Evolutionary conservation across 2,888 invertebrate genomes (phyloP).

Genomic region (Drosophila nr. perissopoda): DNA sequence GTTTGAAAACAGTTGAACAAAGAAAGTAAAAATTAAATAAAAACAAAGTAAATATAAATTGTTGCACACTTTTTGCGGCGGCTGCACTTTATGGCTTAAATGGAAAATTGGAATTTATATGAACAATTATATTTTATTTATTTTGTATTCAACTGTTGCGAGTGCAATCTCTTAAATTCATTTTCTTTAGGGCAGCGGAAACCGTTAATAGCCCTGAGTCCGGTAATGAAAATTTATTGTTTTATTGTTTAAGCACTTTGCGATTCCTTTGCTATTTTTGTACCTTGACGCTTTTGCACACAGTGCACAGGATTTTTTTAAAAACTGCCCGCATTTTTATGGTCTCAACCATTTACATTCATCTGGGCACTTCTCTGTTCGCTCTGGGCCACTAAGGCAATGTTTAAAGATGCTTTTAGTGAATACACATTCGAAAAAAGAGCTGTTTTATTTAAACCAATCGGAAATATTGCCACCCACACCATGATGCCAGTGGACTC

Average conservation of each 20-base stretch:
- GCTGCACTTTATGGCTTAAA: conserved; percentile 65
- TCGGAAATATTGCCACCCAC: not conserved
- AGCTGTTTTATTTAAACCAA: not conserved
- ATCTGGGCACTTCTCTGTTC: conserved; percentile 28
- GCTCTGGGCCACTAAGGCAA: conserved; percentile 48
- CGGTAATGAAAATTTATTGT: conserved; percentile 81
- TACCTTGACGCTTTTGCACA: conserved; percentile 58
- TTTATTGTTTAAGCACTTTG: conserved; percentile 73
- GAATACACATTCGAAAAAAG: not conserved
- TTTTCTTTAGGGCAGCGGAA: conserved; percentile 69
- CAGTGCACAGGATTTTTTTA: conserved; percentile 46
- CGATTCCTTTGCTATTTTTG: conserved; percentile 9
- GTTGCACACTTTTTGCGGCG: conserved; percentile 49
- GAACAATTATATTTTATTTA: conserved; percentile 58
- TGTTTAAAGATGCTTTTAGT: conserved; percentile 21
- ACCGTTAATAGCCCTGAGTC: conserved; percentile 74
- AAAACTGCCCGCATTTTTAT: conserved; percentile 66
- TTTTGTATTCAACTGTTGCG: conserved; percentile 36
- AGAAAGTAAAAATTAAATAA: conserved; percentile 13
- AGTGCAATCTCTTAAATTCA: conserved; percentile 41
- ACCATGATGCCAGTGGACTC: not conserved
- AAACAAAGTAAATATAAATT: conserved; percentile 33
- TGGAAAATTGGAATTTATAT: conserved; percentile 26
- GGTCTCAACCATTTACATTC: conserved; percentile 70
- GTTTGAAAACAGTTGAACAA: conserved; percentile 38